Evolutionary conservation across 2,888 invertebrate species (phyloP), one percentile per base, ranked within the genome.

Genomic region (Melieria picta): DNA sequence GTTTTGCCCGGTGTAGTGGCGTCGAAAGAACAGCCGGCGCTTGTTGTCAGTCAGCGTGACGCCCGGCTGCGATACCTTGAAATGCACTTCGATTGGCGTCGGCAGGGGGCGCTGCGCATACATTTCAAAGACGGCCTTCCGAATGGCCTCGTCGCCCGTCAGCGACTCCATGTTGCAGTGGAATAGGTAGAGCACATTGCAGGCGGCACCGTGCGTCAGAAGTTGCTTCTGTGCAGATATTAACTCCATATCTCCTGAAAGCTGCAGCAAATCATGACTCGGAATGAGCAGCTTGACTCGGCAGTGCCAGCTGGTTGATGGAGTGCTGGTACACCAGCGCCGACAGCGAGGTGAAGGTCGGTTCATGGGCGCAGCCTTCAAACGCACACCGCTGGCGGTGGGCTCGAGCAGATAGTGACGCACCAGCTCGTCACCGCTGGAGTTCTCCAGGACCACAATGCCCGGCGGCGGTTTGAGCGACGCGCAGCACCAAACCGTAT

Each of bases 311-410:
- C n/a, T 95, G 94, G 77, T 96, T 98, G 74, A 98, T 93, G 4
- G 98, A 97, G 88, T 99, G 99, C 84, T 99, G 98, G 87, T 98
- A 99, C 46, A 99, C 98, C 72, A 99, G 90, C 0, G 99, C 98
- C 1, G 98, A 97, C 7, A 99, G 89, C 42, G 97, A 98, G 80
- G 95, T 94, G 88, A 99, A 99, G 0, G 98, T 96, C 0, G 99
- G 99, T 85, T 99, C 98, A 84, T 97, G 97, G 75, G 93, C 91
- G 84, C 96, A 97, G 60, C 98, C 84, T 98, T 94, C 73, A 99
- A 90, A 60, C 96, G 90, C 69, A 99, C 99, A 68, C 99, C 99
- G 77, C 96, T 91, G n/a, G 95, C 93, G 11, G 98, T 96, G 5
- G 98, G 97, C 86, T 99, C 99, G 78, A 99, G 94, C 61, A 99